Percentiles rank a stretch among this genome's conserved stretches.
Conservation (phyloP, 2,113 vertebrate genomes). For the Barnardius zonarius region DNA sequence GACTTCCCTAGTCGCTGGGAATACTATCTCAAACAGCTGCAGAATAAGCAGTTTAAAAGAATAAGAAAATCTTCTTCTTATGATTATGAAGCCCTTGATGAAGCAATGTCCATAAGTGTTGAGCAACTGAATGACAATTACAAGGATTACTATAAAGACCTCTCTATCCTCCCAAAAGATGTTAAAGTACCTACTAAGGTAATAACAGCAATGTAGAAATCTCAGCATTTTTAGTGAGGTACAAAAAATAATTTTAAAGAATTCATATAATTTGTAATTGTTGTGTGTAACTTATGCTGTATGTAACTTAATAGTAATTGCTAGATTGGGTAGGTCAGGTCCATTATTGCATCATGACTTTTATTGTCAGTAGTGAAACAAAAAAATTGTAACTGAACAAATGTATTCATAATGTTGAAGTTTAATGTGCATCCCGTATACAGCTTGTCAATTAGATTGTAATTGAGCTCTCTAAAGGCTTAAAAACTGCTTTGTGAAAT, state of each 20-base stretch:
- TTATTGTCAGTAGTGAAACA: not conserved
- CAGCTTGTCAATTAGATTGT: not conserved
- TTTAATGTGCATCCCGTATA: not conserved
- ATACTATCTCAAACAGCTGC: constrained; percentile 93
- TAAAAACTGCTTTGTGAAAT: not conserved
- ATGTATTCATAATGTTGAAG: not conserved
- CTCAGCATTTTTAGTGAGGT: not conserved
- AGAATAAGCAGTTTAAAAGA: constrained; percentile 91
- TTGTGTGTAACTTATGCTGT: rapidly evolving
- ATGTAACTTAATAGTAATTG: not conserved
- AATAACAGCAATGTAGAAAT: not conserved
- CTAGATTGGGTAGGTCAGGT: not conserved
- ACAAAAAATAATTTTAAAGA: not conserved
- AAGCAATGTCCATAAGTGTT: constrained; percentile 97
- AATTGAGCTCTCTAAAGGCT: not conserved
- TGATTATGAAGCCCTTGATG: constrained; percentile 95
- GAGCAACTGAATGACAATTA: constrained; percentile 86
- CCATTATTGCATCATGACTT: not conserved
- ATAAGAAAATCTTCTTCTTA: constrained; percentile 95
- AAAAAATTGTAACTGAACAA: not conserved
- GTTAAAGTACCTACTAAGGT: constrained; percentile 94
- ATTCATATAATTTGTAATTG: not conserved
- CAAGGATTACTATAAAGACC: constrained; percentile 86
- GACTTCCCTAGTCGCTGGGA: constrained; percentile 93
- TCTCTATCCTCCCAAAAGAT: constrained; percentile 90